Evolutionary conservation across 2,113 vertebrate genomes (phyloP).

Genomic region (Vombatus ursinus): DNA sequence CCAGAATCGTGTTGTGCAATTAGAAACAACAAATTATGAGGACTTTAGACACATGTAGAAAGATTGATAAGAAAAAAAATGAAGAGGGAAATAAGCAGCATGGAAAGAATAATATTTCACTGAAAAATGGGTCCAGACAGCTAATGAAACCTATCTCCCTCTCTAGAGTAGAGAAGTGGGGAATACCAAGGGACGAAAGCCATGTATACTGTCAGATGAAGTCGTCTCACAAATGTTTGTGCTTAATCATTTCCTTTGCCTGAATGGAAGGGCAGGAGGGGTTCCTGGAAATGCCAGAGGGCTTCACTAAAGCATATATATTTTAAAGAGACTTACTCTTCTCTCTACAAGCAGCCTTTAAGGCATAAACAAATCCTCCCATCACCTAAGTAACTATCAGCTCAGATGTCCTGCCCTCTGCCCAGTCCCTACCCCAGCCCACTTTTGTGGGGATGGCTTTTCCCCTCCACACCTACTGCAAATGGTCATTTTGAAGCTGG

Average conservation of each 20-base stretch:
- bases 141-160: neutral
- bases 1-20: neutral
- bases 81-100: neutral
- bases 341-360: neutral
- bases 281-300: neutral
- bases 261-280: neutral
- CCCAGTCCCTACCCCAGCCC: neutral
- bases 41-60: neutral
- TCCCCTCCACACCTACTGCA: neutral
- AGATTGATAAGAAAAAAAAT: neutral
- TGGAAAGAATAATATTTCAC: neutral
- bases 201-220: neutral
- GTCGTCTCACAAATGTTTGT: neutral
- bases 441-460: neutral
- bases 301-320: neutral
- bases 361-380: neutral
- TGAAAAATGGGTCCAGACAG: neutral
- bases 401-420: neutral
- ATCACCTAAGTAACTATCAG: neutral
- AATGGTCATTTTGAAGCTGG: neutral
- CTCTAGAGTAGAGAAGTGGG: too few relatives aligned
- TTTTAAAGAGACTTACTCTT: neutral
- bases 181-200: neutral
- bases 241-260: neutral
- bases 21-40: neutral